Conservation (phyloP, 1,140 invertebrate species). For the Formica exsecta region DNA sequence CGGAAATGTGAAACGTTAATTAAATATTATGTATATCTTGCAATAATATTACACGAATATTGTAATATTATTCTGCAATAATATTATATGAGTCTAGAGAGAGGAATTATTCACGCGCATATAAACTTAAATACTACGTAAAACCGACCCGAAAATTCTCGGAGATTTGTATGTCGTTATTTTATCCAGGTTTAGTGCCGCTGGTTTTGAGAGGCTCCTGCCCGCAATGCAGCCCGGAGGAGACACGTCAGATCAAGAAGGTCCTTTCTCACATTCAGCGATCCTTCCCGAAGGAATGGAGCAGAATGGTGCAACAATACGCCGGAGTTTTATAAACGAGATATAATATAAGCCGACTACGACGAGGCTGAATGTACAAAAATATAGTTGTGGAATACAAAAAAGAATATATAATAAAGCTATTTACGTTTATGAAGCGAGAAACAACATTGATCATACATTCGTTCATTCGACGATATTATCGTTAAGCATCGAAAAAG, state of each 20-base stretch:
- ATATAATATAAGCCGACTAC: conserved; percentile 40
- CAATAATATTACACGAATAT: conserved; percentile 53
- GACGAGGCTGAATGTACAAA: conserved; percentile 25
- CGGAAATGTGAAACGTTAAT: conserved; percentile 41
- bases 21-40: conserved; percentile 57
- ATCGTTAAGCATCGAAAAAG: conserved; percentile 11
- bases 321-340: conserved; percentile 79
- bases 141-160: conserved; percentile 65
- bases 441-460: conserved; percentile 1
- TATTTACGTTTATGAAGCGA: neutral
- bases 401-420: neutral
- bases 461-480: conserved; percentile 32
- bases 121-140: conserved; percentile 45
- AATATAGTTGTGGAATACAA: neutral
- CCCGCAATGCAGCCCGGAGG: conserved; percentile 89
- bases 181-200: conserved; percentile 89
- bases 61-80: neutral
- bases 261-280: conserved; percentile 90
- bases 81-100: conserved; percentile 48
- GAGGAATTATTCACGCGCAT: neutral
- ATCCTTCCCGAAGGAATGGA: conserved; percentile 91
- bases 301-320: conserved; percentile 90
- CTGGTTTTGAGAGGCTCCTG: conserved; percentile 90
- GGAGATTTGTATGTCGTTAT: conserved; percentile 68
- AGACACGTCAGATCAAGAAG: conserved; percentile 90